Conservation (phyloP, 2,888 invertebrate genomes). For the Nomada lathburiana region DNA sequence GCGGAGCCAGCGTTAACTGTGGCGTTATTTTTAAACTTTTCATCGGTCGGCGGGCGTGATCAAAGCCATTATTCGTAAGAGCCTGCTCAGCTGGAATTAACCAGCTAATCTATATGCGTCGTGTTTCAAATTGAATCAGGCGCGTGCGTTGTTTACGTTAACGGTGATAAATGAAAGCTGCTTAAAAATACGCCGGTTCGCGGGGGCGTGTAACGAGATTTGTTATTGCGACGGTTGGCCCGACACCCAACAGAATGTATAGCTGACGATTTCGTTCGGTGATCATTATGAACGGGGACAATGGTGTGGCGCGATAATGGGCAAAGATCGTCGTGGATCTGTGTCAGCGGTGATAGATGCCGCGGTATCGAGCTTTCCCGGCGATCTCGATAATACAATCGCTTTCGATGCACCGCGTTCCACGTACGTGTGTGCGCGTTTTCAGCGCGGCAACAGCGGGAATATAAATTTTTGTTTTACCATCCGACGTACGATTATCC, state of each 20-base stretch:
- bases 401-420: background rate
- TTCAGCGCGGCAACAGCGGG: no score
- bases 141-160: slow-evolving; percentile 61
- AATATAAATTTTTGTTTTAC: no score
- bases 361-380: slow-evolving; percentile 29
- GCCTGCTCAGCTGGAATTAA: slow-evolving; percentile 69
- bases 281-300: slow-evolving; percentile 62
- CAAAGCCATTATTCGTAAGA: slow-evolving; percentile 51
- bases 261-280: slow-evolving; percentile 51
- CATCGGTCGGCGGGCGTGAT: slow-evolving; percentile 44
- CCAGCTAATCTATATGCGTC: slow-evolving; percentile 71
- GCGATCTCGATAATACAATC: slow-evolving; percentile 19
- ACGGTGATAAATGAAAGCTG: slow-evolving; percentile 73
- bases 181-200: slow-evolving; percentile 52
- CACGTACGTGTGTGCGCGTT: no score
- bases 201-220: background rate
- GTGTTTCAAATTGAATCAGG: slow-evolving; percentile 76
- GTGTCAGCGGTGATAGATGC: slow-evolving; percentile 44
- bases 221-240: slow-evolving; percentile 15
- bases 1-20: slow-evolving; percentile 9
- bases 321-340: slow-evolving; percentile 44
- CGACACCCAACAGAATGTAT: slow-evolving; percentile 50
- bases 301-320: slow-evolving; percentile 37
- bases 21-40: slow-evolving; percentile 65
- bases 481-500: no score